These are phyloP conservation scores for Mythimna lalbum DNA, from an alignment of 2,888 invertebrate genomes.

Conservation along the genomic window DNA sequence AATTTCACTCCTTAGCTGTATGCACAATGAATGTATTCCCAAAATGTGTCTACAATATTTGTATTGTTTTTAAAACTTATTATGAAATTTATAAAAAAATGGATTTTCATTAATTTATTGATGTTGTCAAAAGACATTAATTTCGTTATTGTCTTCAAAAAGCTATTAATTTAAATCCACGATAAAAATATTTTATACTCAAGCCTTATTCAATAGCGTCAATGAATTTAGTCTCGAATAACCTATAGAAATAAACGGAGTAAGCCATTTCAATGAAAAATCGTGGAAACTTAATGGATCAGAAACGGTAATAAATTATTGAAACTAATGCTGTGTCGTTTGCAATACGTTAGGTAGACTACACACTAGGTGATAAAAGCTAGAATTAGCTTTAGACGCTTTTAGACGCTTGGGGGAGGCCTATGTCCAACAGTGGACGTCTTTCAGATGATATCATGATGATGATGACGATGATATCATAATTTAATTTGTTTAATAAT, in stretches of 20 bases:
- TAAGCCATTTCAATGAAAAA: slow-evolving; percentile 20
- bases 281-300: slow-evolving; percentile 24
- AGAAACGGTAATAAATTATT: slow-evolving; percentile 30
- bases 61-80: not conserved
- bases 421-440: too few species aligned
- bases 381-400: too few species aligned
- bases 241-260: not conserved
- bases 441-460: too few species aligned
- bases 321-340: slow-evolving; percentile 20
- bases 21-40: too few species aligned
- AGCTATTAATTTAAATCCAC: not conserved
- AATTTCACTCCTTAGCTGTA: too few species aligned
- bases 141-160: not conserved
- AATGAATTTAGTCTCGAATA: not conserved
- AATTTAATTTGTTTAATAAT: too few species aligned
- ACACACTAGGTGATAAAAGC: not conserved
- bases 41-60: too few species aligned
- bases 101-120: not conserved
- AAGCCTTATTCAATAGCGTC: not conserved
- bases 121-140: not conserved
- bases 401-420: too few species aligned
- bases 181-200: not conserved
- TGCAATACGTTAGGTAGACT: slow-evolving; percentile 17
- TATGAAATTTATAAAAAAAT: too few species aligned
- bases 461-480: too few species aligned